Conservation (phyloP, 2,888 invertebrate genomes). For the Himalopsyche kuldschensis region DNA sequence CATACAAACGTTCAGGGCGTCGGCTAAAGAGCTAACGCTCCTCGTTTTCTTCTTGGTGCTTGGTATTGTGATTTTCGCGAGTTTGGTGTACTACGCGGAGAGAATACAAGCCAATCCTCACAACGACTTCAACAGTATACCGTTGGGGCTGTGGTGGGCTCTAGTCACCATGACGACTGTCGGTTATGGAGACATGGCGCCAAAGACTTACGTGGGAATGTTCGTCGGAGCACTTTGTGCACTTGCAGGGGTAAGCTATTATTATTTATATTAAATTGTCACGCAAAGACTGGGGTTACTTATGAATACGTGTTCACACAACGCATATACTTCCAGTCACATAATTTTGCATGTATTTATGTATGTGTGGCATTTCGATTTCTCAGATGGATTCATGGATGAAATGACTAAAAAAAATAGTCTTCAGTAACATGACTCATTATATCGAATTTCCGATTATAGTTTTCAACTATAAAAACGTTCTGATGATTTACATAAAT, state of each 20-base stretch:
- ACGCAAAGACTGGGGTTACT: background rate
- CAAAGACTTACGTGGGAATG: constrained; percentile 98
- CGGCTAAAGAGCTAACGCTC: constrained; percentile 93
- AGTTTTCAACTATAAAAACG: too few relatives aligned
- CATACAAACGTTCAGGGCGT: constrained; percentile 96
- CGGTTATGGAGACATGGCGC: constrained; percentile 98
- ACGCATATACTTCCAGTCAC: too few relatives aligned
- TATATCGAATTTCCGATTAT: too few relatives aligned
- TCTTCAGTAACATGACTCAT: too few relatives aligned
- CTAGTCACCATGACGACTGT: constrained; percentile 99
- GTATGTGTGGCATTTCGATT: too few relatives aligned
- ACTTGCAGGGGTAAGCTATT: constrained; percentile 84
- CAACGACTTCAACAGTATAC: constrained; percentile 98
- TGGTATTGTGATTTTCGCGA: constrained; percentile 97
- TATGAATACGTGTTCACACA: too few relatives aligned
- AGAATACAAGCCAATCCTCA: constrained; percentile 92
- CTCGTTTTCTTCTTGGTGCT: constrained; percentile 97
- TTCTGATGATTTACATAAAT: too few relatives aligned
- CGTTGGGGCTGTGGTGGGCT: constrained; percentile 98
- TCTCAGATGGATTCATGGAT: too few relatives aligned
- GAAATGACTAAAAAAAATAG: too few relatives aligned
- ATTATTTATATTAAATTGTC: background rate
- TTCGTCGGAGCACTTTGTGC: constrained; percentile 98
- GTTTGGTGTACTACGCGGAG: constrained; percentile 97
- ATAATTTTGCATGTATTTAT: too few relatives aligned